Evolutionary conservation across 1,140 invertebrate genomes (phyloP), one percentile per base, ranked within the genome.

Genomic region (Bradynema listronoti): DNA sequence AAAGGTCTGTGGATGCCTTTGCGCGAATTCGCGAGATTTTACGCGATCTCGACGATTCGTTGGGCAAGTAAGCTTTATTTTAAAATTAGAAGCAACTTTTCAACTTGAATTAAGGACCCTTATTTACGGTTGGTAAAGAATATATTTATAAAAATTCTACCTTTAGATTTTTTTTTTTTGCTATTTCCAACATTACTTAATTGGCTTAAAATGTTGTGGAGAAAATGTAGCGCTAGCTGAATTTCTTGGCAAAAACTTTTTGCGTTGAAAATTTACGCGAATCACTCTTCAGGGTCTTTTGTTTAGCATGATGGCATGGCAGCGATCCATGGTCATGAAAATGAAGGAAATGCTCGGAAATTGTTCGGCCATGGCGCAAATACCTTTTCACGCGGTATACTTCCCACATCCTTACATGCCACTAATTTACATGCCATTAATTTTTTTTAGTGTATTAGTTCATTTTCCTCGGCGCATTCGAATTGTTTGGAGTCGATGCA

Each of bases 231-330:
- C n/a, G n/a, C n/a, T n/a, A n/a, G n/a, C n/a, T n/a, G n/a, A n/a
- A n/a, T n/a, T n/a, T n/a, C n/a, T n/a, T n/a, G n/a, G n/a, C n/a
- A n/a, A n/a, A n/a, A n/a, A n/a, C n/a, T n/a, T n/a, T n/a, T n/a
- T n/a, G n/a, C n/a, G n/a, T n/a, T n/a, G n/a, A n/a, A n/a, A n/a
- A n/a, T n/a, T n/a, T n/a, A n/a, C n/a, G 46, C 46, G 19, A 11
- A 2, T 54, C 32, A 52, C 2, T 4, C 24, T 53, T 47, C 7
- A 49, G 9, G 7, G 9, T 53, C 7, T 32, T 22, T n/a, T 19
- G 4, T 67, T 33, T 24, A 67, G 66, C 41, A 68, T 67, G 65
- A 33, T 67, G 16, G 61, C 33, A 36, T 67, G 65, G 65, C 63
- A 67, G 36, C 34, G 53, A 29, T 5, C 43, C 9, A 33, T 67